phyloP scores from a whole-genome alignment of 2,888 invertebrate species.

The Strigamia maritima region DNA sequence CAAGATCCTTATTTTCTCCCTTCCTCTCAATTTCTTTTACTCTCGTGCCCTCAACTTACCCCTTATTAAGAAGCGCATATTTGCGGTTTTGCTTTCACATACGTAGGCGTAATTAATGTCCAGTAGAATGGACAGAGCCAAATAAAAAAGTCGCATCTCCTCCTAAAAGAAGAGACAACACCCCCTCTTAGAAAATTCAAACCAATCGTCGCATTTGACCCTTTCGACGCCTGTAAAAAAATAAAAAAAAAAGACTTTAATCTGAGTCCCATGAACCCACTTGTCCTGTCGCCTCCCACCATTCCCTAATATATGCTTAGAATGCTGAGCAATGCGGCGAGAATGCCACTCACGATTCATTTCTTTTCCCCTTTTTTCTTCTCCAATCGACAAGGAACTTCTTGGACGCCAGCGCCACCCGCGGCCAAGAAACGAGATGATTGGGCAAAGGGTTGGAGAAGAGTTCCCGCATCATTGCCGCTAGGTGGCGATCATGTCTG shows the following conservation, averaged over 20 bases:
- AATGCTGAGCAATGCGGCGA: slow-evolving; percentile 36
- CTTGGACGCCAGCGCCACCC: slow-evolving; percentile 36
- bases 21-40: not conserved
- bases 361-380: slow-evolving; percentile 18
- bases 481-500: slow-evolving; percentile 28
- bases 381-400: slow-evolving; percentile 3
- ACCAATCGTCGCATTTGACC: not conserved
- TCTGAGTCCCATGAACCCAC: slow-evolving; percentile 8
- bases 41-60: not conserved
- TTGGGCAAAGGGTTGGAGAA: slow-evolving; percentile 22
- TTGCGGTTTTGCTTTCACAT: slow-evolving; percentile 1
- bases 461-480: slow-evolving; percentile 25
- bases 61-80: not conserved
- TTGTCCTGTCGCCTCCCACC: not conserved
- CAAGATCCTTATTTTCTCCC: slow-evolving; percentile 10
- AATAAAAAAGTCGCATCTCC: not conserved
- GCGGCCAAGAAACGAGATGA: slow-evolving; percentile 34
- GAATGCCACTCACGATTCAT: slow-evolving; percentile 1
- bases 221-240: not conserved
- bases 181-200: not conserved
- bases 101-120: slow-evolving; percentile 27
- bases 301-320: slow-evolving; percentile 21
- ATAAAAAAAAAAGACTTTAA: not conserved
- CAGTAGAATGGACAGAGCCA: not conserved
- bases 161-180: not conserved